Percentiles rank a stretch among this genome's conserved stretches.
phyloP scores from a whole-genome alignment of 1,140 invertebrate genomes.

The Rhagoletis zephyria region DNA sequence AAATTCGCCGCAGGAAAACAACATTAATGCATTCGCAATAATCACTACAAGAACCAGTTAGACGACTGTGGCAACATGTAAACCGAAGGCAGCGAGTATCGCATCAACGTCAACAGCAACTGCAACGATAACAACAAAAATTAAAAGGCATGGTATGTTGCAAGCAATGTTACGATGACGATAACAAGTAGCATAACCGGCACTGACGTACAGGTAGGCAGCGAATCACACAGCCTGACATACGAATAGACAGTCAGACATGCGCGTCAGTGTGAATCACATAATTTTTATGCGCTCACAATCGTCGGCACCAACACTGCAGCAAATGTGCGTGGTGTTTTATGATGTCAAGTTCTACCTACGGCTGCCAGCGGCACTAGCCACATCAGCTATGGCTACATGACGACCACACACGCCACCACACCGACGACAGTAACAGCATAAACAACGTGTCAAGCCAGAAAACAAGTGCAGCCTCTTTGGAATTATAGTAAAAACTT shows the following conservation, averaged over 20 bases:
- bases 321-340: background rate
- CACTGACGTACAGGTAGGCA: background rate
- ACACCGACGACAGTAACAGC: slow-evolving; percentile 1
- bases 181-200: slow-evolving; percentile 9
- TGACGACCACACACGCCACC: background rate
- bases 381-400: background rate
- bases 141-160: slow-evolving; percentile 5
- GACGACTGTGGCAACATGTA: background rate
- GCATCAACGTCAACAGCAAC: background rate
- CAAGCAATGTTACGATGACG: background rate
- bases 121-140: too few species aligned
- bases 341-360: slow-evolving; percentile 34
- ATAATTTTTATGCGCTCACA: background rate
- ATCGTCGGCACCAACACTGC: background rate
- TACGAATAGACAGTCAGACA: background rate
- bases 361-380: background rate
- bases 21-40: slow-evolving; percentile 35
- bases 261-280: background rate
- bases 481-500: slow-evolving; percentile 1
- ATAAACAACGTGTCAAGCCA: slow-evolving; percentile 26
- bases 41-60: slow-evolving; percentile 17
- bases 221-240: background rate
- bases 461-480: slow-evolving; percentile 23
- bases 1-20: background rate
- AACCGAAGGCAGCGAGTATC: background rate